Base-by-base conservation (phyloP, 2,888 invertebrate genomes). In the Aporophyla nigra region DNA sequence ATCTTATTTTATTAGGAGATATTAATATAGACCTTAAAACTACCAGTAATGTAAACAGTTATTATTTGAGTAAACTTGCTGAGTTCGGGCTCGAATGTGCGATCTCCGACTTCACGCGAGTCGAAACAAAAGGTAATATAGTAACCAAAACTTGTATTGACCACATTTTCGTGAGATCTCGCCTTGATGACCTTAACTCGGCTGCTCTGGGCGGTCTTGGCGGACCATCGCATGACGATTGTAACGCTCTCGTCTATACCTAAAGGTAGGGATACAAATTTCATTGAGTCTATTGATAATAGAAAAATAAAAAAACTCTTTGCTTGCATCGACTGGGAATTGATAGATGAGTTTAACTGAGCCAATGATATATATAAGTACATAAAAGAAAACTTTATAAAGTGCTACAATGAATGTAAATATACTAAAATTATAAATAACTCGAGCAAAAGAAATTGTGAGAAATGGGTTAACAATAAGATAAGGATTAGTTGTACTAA, bases 21-120 rank as follows among this genome's bases (percentile, higher is more conserved):
- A 63, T 49, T 9, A 24, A 63, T 46, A 46, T 49, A 3, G 53
- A 65, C 19, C 49, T 66, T 27, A 56, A 68, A 68, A 43, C 68
- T 43, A 68, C 12, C n/a, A 56, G 43, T 67, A 67, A 40, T 54
- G 54, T 67, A 43, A 56, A 54, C 53, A 56, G 54, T 19, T 59
- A 49, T 46, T 51, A 33, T 51, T 5, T 69, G 0, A 49, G 59
- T 59, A 59, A 59, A 59, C 24, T 59, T 0, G 58, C 70, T 33
- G 59, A 70, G 70, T n/a, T 16, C 7, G 46, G 69, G 21, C 58
- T 70, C n/a, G 33, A 49, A 59, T 59, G 59, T 59, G 59, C 43
- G 68, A 68, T 68, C 24, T 56, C 68, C 19, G 43, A 68, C 19
- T 56, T 40, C 24, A 54, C 67, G 24, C 53, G 54, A 54, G 24